Percentiles rank a stretch among this genome's conserved stretches.
phyloP scores from a whole-genome alignment of 2,888 invertebrate genomes.

The Sarcophaga subvicina region DNA sequence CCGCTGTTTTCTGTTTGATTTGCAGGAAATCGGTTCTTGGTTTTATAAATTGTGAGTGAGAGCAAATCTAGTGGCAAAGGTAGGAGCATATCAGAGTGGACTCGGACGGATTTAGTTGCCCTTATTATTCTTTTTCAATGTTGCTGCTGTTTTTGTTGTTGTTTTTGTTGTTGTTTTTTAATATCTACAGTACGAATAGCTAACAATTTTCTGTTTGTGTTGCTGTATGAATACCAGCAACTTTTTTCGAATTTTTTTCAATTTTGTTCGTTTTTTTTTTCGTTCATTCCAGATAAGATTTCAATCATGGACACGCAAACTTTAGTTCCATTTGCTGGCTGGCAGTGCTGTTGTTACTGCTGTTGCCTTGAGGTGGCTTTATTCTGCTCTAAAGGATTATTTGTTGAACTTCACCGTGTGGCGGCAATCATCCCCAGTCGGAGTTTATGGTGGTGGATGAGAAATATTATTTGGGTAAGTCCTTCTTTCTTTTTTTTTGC shows the following conservation, averaged over 20 bases:
- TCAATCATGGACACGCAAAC: constrained; percentile 72
- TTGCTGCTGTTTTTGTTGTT: not conserved
- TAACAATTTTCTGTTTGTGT: constrained; percentile 64
- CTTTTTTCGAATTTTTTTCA: constrained; percentile 32
- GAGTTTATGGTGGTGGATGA: not conserved
- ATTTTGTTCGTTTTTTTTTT: constrained; percentile 27
- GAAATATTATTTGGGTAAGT: constrained; percentile 54
- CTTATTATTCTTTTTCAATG: not conserved
- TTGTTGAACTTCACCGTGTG: constrained; percentile 3
- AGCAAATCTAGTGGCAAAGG: too few species aligned
- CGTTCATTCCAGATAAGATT: constrained; percentile 64
- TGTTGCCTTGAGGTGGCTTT: constrained; percentile 28
- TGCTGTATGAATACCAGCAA: constrained; percentile 11
- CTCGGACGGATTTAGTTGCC: not conserved
- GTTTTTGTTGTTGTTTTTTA: constrained; percentile 47
- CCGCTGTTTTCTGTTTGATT: too few species aligned
- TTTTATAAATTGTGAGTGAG: too few species aligned
- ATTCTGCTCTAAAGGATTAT: constrained; percentile 44
- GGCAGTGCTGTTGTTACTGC: not conserved
- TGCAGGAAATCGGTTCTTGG: too few species aligned
- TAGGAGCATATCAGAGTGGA: too few species aligned
- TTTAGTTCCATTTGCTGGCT: constrained; percentile 11
- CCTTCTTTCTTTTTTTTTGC: constrained; percentile 24
- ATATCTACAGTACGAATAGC: constrained; percentile 55
- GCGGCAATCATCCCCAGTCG: not conserved